Base-by-base conservation (phyloP, 2,888 invertebrate genomes). In the Xestia sexstrigata region DNA sequence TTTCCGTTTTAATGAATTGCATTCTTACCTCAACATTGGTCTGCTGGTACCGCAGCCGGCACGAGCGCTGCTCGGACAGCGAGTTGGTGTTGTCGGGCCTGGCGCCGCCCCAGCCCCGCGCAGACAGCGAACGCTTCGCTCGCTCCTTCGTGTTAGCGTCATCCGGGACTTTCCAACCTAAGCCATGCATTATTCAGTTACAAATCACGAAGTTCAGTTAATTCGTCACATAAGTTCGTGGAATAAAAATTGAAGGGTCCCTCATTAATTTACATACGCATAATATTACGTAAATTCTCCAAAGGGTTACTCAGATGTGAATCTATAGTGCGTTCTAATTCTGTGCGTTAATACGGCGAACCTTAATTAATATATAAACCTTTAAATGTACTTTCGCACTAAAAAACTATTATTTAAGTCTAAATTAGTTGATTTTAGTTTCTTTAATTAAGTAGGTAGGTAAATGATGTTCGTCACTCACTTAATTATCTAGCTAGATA, bases 151-250 rank as follows among this genome's bases (percentile, higher is more conserved):
- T 94, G 89, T 95, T 97, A 17, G 97, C 95, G 82, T 98, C 98
- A 92, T 98, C 98, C 8, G 98, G 98, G 66, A 99, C 98, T 93
- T 98, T 98, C 99, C 99, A 99, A 65, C 98, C 98, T 96, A 86
- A 78, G 63, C 13, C 45, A 52, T 47, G 65, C 35, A 67, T 66
- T 74, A 65, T 39, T 62, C 20, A 71, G 15, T 71, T 39, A 45
- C 0, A 73, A n/a, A 20, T 20, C 9, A 17, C 20, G 15, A 55
- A 2, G 3, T 23, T 17, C 11, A n/a, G 1, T 39, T 9, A n/a
- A n/a, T n/a, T n/a, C n/a, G n/a, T n/a, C n/a, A n/a, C n/a, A 8
- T 7, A 35, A 8, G 17, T 60, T 60, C 17, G 26, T 17, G 30
- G 30, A 4, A 9, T 9, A 20, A 60, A 8, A 30, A 20, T 39